phyloP scores from a whole-genome alignment of 1,140 invertebrate genomes.

The Augochlora pura region DNA sequence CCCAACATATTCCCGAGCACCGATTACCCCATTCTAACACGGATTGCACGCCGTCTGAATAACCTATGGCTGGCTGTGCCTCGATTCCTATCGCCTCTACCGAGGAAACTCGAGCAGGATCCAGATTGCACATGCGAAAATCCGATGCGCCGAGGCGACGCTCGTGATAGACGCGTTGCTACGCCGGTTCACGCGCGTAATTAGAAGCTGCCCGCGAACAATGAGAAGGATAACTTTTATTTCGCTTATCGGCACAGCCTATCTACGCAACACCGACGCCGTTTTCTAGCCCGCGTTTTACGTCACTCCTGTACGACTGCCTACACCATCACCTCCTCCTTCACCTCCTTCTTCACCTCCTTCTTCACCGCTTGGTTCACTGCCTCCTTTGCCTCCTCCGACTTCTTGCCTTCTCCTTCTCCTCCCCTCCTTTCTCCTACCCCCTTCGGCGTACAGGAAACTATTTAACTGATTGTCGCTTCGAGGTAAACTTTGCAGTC shows the following conservation, averaged over 20 bases:
- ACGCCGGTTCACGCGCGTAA: constrained; percentile 68
- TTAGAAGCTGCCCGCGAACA: constrained; percentile 76
- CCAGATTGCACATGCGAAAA: constrained; percentile 46
- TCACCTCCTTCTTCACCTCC: too few relatives aligned
- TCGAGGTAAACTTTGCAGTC: constrained; percentile 64
- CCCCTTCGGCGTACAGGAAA: constrained; percentile 56
- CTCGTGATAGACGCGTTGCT: constrained; percentile 36
- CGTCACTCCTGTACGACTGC: constrained; percentile 1
- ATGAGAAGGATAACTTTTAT: constrained; percentile 78
- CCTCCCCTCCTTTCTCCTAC: neutral
- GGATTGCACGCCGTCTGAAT: constrained; percentile 32
- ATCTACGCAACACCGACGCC: constrained; percentile 62
- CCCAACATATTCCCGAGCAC: constrained; percentile 7
- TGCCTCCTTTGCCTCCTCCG: too few relatives aligned
- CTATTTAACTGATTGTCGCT: constrained; percentile 69
- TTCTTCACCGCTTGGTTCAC: too few relatives aligned
- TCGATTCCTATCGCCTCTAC: constrained; percentile 44
- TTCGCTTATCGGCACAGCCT: constrained; percentile 72
- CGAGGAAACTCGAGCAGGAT: constrained; percentile 51
- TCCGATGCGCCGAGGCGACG: constrained; percentile 36
- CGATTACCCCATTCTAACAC: constrained; percentile 33
- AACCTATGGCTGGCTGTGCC: constrained; percentile 28
- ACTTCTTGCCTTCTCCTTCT: too few relatives aligned
- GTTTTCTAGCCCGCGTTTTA: constrained; percentile 39
- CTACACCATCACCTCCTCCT: neutral